These are phyloP conservation scores for Trichosurus vulpecula DNA, from an alignment of 2,797 vertebrate genomes.

Conservation along the genomic window DNA sequence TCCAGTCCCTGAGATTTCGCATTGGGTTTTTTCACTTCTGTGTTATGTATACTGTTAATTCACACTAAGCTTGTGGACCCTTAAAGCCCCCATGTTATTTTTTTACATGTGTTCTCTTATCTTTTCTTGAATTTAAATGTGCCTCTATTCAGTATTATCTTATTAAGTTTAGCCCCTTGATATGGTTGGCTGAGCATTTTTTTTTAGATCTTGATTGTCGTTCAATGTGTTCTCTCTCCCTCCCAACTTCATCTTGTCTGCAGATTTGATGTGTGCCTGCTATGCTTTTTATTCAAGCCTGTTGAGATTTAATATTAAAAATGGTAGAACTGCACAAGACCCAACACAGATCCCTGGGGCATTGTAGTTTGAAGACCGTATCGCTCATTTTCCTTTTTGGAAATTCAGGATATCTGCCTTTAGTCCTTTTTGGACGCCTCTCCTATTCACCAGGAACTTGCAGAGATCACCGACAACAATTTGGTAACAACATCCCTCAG, in stretches of 20 bases:
- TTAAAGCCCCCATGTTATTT: background rate
- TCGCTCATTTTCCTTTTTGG: background rate
- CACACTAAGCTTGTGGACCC: background rate
- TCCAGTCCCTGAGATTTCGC: background rate
- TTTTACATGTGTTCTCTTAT: background rate
- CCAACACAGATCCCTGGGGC: background rate
- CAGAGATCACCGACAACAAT: background rate
- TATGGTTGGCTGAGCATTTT: background rate
- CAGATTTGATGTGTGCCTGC: background rate
- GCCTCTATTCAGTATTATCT: background rate
- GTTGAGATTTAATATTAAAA: background rate
- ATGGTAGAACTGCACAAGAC: background rate
- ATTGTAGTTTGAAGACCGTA: background rate
- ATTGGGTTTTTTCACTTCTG: background rate
- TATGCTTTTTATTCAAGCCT: background rate
- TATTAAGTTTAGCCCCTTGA: background rate
- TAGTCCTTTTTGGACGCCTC: background rate
- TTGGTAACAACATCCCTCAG: background rate
- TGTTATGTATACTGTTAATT: background rate
- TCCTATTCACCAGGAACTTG: background rate
- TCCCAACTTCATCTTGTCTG: background rate
- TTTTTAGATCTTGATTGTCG: background rate
- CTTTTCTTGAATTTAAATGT: background rate
- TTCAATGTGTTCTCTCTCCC: background rate
- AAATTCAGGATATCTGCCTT: background rate